Conservation (phyloP, 2,113 vertebrate species). For the Dasyornis broadbenti region DNA sequence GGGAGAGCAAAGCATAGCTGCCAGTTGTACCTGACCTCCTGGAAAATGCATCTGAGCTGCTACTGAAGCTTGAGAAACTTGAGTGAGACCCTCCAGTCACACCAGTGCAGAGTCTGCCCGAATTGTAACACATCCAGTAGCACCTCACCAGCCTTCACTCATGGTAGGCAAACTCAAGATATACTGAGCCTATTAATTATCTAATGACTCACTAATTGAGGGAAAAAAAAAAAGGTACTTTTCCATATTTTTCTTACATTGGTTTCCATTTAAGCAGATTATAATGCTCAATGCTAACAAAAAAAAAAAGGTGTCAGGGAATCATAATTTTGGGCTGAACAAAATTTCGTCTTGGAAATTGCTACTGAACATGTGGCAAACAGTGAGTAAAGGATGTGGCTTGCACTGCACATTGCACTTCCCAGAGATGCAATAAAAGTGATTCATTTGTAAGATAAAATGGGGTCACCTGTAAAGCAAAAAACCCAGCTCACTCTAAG, state of each 20-base stretch:
- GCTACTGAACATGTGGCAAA: not conserved
- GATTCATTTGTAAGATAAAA: not conserved
- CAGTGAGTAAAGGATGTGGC: fast-evolving
- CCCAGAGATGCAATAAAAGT: not conserved
- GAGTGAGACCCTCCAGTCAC: not conserved
- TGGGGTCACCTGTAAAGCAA: not conserved
- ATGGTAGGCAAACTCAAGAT: not conserved
- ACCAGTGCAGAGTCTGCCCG: fast-evolving
- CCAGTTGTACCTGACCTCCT: not conserved
- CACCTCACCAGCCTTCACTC: not conserved
- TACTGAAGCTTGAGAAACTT: not conserved
- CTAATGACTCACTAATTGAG: not conserved
- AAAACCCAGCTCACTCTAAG: not conserved
- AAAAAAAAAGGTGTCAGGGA: not conserved
- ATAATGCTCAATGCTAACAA: not conserved
- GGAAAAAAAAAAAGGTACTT: not conserved
- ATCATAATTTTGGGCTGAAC: not conserved
- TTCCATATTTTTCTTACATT: not conserved
- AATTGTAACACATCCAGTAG: not conserved
- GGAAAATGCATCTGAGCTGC: not conserved
- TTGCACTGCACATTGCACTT: not conserved
- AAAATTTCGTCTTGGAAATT: not conserved
- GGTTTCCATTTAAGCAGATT: not conserved
- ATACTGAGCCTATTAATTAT: not conserved
- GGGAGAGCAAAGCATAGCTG: not conserved